Evolutionary conservation across 2,888 invertebrate species (phyloP), one percentile per base, ranked within the genome.

Genomic region (Campopleginae sp.): DNA sequence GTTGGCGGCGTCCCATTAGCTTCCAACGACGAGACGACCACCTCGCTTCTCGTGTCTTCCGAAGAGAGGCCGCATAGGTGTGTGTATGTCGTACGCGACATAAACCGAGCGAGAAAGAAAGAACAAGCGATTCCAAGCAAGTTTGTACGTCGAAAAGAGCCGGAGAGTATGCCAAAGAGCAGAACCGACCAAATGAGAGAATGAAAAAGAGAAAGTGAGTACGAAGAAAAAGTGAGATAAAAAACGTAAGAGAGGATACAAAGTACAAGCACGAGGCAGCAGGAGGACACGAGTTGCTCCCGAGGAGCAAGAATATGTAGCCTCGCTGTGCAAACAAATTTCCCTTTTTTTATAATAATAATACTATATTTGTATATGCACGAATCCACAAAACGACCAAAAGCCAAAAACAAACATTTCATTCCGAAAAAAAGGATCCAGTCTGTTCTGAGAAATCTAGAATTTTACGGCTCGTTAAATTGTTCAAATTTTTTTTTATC

Each of bases 1-100:
- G 88, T 88, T 84, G 87, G 88, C 88, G 86, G 91, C 89, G 90
- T 91, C 91, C 92, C 92, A 92, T 91, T 92, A 92, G 92, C 92
- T 91, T 87, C 91, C 91, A 91, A 86, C 90, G 91, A 91, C 89
- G 89, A 90, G 89, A 77, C 85, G 86, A 84, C 86, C 88, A 90
- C 90, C 87, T 82, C 90, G 86, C 87, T 87, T 89, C n/a, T n/a
- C 88, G 90, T 89, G 90, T 90, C 58, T 88, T 91, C 86, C 84
- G 76, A 77, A 77, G 86, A 81, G n/a, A n/a, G n/a, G 82, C 81
- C 74, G 70, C 72, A 80, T 76, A 75, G 75, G 84, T 74, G 79
- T 81, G 81, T 82, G 78, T 79, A 81, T 80, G 75, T 82, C 82
- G 78, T 85, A 80, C 75, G 84, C 75, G 86, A 80, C 80, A 79